phyloP scores from a whole-genome alignment of 2,888 invertebrate species.

The Hermaeophaga mercurialis region DNA sequence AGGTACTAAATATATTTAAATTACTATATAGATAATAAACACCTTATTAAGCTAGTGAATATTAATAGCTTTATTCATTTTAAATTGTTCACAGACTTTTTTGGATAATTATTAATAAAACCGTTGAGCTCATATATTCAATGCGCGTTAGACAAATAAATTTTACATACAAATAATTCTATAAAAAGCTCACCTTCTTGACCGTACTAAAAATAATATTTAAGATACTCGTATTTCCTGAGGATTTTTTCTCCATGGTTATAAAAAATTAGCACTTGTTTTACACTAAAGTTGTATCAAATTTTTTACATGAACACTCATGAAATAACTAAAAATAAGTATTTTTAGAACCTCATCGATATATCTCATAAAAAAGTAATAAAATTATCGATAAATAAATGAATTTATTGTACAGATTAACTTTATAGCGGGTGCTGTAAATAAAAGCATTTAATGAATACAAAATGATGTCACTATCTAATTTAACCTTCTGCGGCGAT shows the following conservation, averaged over 20 bases:
- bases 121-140: too few species aligned
- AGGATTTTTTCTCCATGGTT: slow-evolving; percentile 55
- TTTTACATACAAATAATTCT: background rate
- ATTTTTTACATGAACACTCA: background rate
- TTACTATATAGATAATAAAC: too few species aligned
- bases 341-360: background rate
- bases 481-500: too few species aligned
- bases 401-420: background rate
- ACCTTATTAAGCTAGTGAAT: too few species aligned
- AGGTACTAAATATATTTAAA: too few species aligned
- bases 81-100: background rate
- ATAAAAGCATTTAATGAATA: background rate
- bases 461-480: slow-evolving; percentile 6
- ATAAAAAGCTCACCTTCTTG: slow-evolving; percentile 62
- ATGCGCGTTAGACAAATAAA: background rate
- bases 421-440: background rate
- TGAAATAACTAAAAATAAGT: background rate
- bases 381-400: slow-evolving; percentile 3
- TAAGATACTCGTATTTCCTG: slow-evolving; percentile 61
- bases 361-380: slow-evolving; percentile 4
- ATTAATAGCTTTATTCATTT: background rate
- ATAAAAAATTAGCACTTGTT: background rate
- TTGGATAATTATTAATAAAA: background rate
- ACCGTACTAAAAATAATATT: slow-evolving; percentile 66
- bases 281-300: background rate